These are phyloP conservation scores for Merluccius polli DNA, from an alignment of 2,797 vertebrate genomes.

Conservation along the genomic window DNA sequence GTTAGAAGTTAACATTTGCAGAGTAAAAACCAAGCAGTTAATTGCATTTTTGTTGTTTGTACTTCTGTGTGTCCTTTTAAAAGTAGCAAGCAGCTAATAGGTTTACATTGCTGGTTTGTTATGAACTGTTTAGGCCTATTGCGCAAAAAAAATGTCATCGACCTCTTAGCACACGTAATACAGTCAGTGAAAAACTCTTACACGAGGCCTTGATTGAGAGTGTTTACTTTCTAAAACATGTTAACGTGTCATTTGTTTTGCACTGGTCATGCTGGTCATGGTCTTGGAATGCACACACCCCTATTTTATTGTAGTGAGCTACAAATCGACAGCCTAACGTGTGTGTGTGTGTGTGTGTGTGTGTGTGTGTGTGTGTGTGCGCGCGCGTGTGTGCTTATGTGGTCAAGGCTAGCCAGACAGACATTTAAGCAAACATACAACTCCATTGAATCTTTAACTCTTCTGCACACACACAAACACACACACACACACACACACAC, in stretches of 20 bases:
- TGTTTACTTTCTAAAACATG: neutral
- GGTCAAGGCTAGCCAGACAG: neutral
- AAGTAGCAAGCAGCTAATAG: neutral
- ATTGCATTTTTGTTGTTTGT: neutral
- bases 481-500: too few species aligned
- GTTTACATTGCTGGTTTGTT: neutral
- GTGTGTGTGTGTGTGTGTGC: neutral
- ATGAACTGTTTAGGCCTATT: neutral
- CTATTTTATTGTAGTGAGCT: too few species aligned
- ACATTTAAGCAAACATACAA: constrained; percentile 3
- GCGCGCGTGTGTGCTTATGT: neutral
- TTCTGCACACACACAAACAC: too few species aligned
- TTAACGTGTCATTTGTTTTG: too few species aligned
- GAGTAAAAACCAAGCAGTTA: neutral
- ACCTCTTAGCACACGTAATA: neutral
- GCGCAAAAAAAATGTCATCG: neutral
- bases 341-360: too few species aligned
- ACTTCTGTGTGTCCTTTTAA: neutral
- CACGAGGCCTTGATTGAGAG: too few species aligned
- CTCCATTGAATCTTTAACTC: neutral
- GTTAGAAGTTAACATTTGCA: neutral
- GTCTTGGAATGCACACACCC: too few species aligned
- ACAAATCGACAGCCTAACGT: too few species aligned
- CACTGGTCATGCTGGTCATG: too few species aligned
- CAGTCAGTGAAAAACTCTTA: neutral